Evolutionary conservation across 2,113 vertebrate genomes (phyloP).

Genomic region (Vimba vimba): DNA sequence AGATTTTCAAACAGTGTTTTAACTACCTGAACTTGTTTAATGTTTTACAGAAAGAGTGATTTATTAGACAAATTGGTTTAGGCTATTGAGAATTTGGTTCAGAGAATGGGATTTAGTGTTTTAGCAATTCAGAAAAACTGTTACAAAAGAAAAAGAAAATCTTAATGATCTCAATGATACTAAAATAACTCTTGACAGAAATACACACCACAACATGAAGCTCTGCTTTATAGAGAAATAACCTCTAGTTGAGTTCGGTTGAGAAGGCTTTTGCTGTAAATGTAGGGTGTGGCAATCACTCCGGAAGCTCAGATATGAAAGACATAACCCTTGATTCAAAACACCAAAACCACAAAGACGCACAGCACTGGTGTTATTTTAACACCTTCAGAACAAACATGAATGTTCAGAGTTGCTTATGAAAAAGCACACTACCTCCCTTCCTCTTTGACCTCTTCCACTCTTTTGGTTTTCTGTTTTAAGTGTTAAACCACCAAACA

Average conservation of each 20-base stretch:
- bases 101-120: too few relatives aligned
- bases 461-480: not conserved
- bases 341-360: slow-evolving; percentile 32
- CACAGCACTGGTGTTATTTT: slow-evolving; percentile 39
- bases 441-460: not conserved
- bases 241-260: not conserved
- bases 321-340: slow-evolving; percentile 34
- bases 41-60: too few relatives aligned
- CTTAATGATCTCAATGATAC: too few relatives aligned
- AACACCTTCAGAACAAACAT: slow-evolving; percentile 44
- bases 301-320: slow-evolving; percentile 36
- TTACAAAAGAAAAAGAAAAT: too few relatives aligned
- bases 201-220: not conserved
- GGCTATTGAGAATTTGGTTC: too few relatives aligned
- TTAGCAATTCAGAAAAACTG: too few relatives aligned
- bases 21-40: too few relatives aligned
- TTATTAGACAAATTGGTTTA: too few relatives aligned
- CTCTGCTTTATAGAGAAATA: not conserved
- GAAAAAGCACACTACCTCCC: slow-evolving; percentile 14
- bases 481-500: slow-evolving; percentile 11
- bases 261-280: not conserved
- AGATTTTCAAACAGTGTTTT: too few relatives aligned
- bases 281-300: slow-evolving; percentile 6
- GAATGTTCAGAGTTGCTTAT: not conserved
- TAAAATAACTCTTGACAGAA: not conserved